Evolutionary conservation across 2,888 invertebrate species (phyloP), one percentile per base, ranked within the genome.

Genomic region (Crepidodera aurea): DNA sequence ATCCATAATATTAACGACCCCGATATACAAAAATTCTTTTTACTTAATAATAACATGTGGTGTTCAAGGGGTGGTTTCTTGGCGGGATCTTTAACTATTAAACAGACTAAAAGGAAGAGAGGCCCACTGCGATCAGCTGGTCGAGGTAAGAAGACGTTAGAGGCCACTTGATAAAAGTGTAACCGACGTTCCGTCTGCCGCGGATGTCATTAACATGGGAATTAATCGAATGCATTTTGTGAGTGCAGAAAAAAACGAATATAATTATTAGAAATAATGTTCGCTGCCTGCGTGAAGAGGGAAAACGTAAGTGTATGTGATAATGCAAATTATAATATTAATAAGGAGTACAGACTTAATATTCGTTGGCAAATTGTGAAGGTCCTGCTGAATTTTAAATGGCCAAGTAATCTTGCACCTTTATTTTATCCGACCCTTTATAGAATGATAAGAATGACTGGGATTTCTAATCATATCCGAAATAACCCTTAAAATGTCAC

Each of bases 181-280:
- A 73, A 73, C 73, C 69, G 73, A 69, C 68, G 60, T 62, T 69
- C 73, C 72, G 69, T 67, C 69, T 73, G 73, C 60, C 70, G 68
- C 71, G 73, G 73, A 75, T 72, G 71, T 74, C 75, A 73, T 74
- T 75, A 75, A 70, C 71, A 75, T 72, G 48, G 48, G 57, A 32
- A 56, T 46, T 56, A 46, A 56, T 46, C 46, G 34, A 56, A 56
- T 46, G 37, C 37, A 48, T 56, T 18, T 46, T 56, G 32, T 46
- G 34, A 34, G 32, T 34, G 39, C 13, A 19, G 7, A 57, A 39
- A 55, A 57, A 46, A 44, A 13, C 29, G 42, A 27, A 54, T 42
- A 27, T 32, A 42, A 54, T 51, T 51, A 32, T 18, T 40, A 40
- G 18, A 10, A 40, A 40, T 10, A 40, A 32, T 32, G 22, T 22